Conservation (phyloP, 2,888 invertebrate genomes). For the Tubulanus polymorphus region DNA sequence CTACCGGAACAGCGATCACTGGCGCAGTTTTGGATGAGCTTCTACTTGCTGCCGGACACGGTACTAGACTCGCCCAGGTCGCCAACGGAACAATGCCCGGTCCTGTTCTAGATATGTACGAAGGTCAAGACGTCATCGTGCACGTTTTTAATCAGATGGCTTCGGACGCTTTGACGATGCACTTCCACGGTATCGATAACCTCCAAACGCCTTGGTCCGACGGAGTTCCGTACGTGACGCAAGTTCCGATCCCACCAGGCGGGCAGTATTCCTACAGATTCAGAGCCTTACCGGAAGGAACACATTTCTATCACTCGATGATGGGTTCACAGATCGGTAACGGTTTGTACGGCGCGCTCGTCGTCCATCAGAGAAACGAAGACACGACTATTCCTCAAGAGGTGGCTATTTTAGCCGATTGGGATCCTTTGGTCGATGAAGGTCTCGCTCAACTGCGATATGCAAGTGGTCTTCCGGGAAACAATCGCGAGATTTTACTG, state of each 20-base stretch:
- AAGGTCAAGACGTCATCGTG: constrained; percentile 31
- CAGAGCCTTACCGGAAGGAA: constrained; percentile 26
- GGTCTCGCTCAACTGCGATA: too few relatives aligned
- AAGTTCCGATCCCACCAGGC: constrained; percentile 39
- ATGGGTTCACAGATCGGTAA: constrained; percentile 31
- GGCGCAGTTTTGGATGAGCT: too few relatives aligned
- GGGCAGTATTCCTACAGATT: constrained; percentile 39
- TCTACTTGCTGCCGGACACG: too few relatives aligned
- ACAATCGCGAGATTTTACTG: too few relatives aligned
- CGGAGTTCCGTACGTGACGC: constrained; percentile 33
- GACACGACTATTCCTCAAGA: too few relatives aligned
- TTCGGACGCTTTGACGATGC: constrained; percentile 29
- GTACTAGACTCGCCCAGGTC: constrained; percentile 27
- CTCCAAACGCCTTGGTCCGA: constrained; percentile 34
- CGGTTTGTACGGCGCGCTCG: constrained; percentile 37
- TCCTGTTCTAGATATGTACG: constrained; percentile 35
- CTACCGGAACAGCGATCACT: too few relatives aligned
- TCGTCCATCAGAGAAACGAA: too few relatives aligned
- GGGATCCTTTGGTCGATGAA: too few relatives aligned
- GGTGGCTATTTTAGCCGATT: too few relatives aligned
- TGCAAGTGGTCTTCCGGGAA: too few relatives aligned
- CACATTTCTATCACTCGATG: constrained; percentile 35
- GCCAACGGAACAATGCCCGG: constrained; percentile 38
- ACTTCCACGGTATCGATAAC: constrained; percentile 45
- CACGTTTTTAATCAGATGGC: constrained; percentile 31